phyloP scores from a whole-genome alignment of 2,888 invertebrate species.

The Hydrotaea cyrtoneurina region DNA sequence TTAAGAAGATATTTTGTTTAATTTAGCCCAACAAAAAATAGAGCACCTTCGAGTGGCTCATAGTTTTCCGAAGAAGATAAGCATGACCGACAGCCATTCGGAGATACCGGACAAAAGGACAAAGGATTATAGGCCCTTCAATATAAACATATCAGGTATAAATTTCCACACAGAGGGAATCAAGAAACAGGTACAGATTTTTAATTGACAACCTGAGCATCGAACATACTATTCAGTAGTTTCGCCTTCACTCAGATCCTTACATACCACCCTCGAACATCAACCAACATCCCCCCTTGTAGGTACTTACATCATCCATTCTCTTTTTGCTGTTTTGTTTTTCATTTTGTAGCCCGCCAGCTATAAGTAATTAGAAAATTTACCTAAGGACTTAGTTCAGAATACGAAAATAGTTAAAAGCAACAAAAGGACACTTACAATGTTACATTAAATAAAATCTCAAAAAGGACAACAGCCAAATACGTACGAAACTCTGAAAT shows the following conservation, averaged over 20 bases:
- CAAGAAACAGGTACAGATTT: too few relatives aligned
- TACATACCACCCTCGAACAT: neutral
- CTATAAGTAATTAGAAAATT: conserved; percentile 64
- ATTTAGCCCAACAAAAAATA: too few relatives aligned
- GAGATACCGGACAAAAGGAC: too few relatives aligned
- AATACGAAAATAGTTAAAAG: conserved; percentile 33
- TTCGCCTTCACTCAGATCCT: neutral
- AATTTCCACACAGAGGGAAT: too few relatives aligned
- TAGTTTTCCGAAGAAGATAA: too few relatives aligned
- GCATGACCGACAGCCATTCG: too few relatives aligned
- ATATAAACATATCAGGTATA: too few relatives aligned
- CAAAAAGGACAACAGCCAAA: neutral
- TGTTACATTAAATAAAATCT: conserved; percentile 5
- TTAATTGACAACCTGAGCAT: too few relatives aligned
- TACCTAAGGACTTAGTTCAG: conserved; percentile 55
- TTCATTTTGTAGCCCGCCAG: conserved; percentile 23
- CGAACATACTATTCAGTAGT: too few relatives aligned
- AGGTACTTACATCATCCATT: neutral
- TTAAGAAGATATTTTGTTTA: too few relatives aligned
- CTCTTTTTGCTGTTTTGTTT: neutral
- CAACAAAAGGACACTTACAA: neutral
- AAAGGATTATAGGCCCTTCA: too few relatives aligned
- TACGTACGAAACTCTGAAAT: neutral
- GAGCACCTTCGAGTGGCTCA: too few relatives aligned
- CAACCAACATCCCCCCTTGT: neutral